Evolutionary conservation across 2,113 vertebrate genomes (phyloP), one percentile per base, ranked within the genome.

Genomic region (Phodopus roborovskii): DNA sequence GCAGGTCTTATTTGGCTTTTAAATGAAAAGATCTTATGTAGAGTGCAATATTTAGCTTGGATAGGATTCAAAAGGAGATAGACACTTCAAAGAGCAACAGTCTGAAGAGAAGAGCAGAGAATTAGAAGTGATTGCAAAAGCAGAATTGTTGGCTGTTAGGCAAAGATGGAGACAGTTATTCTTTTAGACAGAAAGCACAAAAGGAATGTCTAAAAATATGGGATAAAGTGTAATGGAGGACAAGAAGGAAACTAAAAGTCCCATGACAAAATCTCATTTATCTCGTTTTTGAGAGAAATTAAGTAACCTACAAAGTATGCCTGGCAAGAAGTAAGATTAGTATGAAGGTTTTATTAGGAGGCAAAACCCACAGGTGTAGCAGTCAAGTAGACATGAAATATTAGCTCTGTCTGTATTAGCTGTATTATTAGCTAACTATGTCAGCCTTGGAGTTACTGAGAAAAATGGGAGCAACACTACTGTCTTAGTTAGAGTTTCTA

Each of bases 251-350:
- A 66, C 36, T 66, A n/a, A 73, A 75, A 48, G 17, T 20, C 33
- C 16, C 26, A 73, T 7, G 28, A 79, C 62, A 79, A 42, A n/a
- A 13, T 20, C 9, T 91, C 75, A 26, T 78, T 77, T 70, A 91
- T 84, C 30, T 93, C 70, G 91, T 64, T 84, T 91, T 53, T 71
- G 68, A 53, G 84, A 89, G 28, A 66, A 73, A 91, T 74, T 33
- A 71, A 90, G 50, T 64, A 26, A 70, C 78, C n/a, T 39, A 30
- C 13, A 79, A 83, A 88, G 30, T 45, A 73, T 16, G 48, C 0
- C 26, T n/a, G 48, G 26, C 33, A 81, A 26, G 12, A 85, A 79
- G 12, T 45, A 36, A 90, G 94, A 45, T 84, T 84, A 64, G 13
- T 45, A 11, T 64, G 8, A 42, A 83, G 58, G 81, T 62, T 84